phyloP scores from a whole-genome alignment of 2,797 vertebrate genomes.

The Amblyraja radiata region DNA sequence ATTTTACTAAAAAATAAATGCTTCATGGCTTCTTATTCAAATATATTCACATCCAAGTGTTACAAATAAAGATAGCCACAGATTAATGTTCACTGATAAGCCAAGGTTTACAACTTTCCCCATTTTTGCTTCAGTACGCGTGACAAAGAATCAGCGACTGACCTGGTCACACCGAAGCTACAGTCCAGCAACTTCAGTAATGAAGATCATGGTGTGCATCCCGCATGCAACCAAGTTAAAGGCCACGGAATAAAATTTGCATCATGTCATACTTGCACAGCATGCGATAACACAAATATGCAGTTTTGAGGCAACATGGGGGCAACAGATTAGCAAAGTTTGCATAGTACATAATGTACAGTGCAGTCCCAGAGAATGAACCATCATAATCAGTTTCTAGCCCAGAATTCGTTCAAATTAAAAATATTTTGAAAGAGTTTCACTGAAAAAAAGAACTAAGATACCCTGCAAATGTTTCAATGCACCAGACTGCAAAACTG shows the following conservation, averaged over 20 bases:
- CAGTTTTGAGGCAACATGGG: background rate
- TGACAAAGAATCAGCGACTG: background rate
- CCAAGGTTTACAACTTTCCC: background rate
- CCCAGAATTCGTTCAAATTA: background rate
- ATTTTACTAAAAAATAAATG: background rate
- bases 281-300: background rate
- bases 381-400: background rate
- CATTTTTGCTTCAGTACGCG: background rate
- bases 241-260: background rate
- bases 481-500: background rate
- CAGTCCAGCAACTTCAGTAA: background rate
- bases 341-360: background rate
- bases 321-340: background rate
- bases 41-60: background rate
- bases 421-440: background rate
- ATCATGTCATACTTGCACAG: slow-evolving; percentile 5
- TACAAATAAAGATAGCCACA: background rate
- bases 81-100: background rate
- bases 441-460: background rate
- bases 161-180: background rate
- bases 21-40: background rate
- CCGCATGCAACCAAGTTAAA: background rate
- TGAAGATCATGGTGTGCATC: background rate
- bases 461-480: background rate
- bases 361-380: background rate